Conservation (phyloP, 2,888 invertebrate species). For the Parnassius apollo region DNA sequence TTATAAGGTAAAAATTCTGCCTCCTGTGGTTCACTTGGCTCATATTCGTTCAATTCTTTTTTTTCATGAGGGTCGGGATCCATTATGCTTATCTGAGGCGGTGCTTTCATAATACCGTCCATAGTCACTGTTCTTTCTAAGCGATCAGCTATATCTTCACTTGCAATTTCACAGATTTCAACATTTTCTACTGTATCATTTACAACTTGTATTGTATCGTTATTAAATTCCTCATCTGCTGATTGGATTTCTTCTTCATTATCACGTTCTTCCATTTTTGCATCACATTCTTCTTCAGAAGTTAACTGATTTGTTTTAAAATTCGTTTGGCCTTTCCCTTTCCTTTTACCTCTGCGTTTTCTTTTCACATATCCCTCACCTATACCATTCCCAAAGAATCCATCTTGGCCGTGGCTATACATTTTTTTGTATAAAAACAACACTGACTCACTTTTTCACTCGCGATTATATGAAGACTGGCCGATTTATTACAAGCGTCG, state of each 20-base stretch:
- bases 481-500: constrained; percentile 7
- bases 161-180: constrained; percentile 5
- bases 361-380: constrained; percentile 7
- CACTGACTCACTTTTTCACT: neutral
- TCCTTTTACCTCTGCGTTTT: constrained; percentile 22
- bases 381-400: neutral
- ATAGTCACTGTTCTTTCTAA: constrained; percentile 8
- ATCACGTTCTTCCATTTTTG: constrained; percentile 13
- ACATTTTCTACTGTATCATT: neutral
- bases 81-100: constrained; percentile 17
- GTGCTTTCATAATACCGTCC: constrained; percentile 20
- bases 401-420: constrained; percentile 3
- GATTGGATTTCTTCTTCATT: constrained; percentile 10
- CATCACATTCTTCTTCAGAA: constrained; percentile 7
- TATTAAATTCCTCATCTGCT: neutral
- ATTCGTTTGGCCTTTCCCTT: constrained; percentile 5
- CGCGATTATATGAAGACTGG: constrained; percentile 14
- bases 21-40: constrained; percentile 4
- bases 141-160: constrained; percentile 12
- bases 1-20: constrained; percentile 29
- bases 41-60: constrained; percentile 2
- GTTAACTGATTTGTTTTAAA: constrained; percentile 9
- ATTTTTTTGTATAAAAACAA: constrained; percentile 9
- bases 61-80: constrained; percentile 22
- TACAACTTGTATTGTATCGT: neutral